Percentiles rank a stretch among this genome's conserved stretches.
Conservation (phyloP, 2,888 invertebrate species). For the Tachina fera region DNA sequence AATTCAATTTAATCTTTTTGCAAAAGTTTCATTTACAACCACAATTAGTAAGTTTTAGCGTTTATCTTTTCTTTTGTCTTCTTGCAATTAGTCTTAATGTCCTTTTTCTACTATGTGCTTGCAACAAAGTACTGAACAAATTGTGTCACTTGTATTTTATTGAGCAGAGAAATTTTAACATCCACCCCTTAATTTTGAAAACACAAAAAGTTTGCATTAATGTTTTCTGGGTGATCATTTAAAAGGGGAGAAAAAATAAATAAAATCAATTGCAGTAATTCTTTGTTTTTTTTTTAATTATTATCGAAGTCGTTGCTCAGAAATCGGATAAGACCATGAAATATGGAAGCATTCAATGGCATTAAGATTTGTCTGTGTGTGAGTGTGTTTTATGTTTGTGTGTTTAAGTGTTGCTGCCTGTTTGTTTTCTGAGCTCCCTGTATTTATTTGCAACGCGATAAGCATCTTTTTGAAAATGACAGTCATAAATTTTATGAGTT, state of each 20-base stretch:
- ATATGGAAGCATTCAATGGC: constrained; percentile 35
- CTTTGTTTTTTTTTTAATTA: constrained; percentile 16
- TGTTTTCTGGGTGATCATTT: background rate
- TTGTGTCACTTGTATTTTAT: constrained; percentile 60
- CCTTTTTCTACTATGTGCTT: background rate
- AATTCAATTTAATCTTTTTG: constrained; percentile 35
- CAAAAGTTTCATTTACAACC: constrained; percentile 55
- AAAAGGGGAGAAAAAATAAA: background rate
- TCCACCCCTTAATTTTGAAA: constrained; percentile 5
- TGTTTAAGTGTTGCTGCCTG: background rate
- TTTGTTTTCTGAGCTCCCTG: constrained; percentile 47
- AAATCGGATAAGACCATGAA: constrained; percentile 60
- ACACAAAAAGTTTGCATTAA: constrained; percentile 28
- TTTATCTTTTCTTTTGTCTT: constrained; percentile 5
- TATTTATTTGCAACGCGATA: constrained; percentile 55
- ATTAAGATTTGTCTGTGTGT: constrained; percentile 3
- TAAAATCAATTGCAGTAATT: constrained; percentile 13
- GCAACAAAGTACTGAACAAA: constrained; percentile 44
- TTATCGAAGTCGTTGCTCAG: constrained; percentile 25
- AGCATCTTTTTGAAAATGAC: constrained; percentile 59
- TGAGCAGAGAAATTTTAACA: constrained; percentile 35
- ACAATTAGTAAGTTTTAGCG: constrained; percentile 61
- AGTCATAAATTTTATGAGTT: constrained; percentile 64
- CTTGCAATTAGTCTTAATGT: constrained; percentile 9
- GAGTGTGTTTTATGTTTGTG: background rate